Evolutionary conservation across 1,140 invertebrate species (phyloP).

Genomic region (Drosophila takahashii): DNA sequence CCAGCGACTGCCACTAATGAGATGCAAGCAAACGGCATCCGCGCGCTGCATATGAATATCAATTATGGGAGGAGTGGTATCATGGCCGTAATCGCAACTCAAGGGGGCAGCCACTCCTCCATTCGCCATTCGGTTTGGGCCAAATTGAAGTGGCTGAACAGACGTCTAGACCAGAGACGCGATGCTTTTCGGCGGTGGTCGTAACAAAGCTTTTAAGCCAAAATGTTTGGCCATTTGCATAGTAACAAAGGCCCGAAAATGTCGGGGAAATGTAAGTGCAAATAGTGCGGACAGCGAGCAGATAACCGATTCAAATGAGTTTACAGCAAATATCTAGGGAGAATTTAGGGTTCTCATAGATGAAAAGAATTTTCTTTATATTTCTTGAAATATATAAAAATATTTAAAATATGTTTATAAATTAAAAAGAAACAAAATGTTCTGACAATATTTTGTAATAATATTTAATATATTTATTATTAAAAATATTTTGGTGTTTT

Average conservation of each 20-base stretch:
- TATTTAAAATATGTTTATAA: too few species aligned
- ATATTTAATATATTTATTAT: too few species aligned
- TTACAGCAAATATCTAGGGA: neutral
- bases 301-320: conserved; percentile 18
- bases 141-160: conserved; percentile 45
- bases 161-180: conserved; percentile 39
- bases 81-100: conserved; percentile 48
- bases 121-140: neutral
- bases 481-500: too few species aligned
- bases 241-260: conserved; percentile 27
- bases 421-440: too few species aligned
- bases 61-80: conserved; percentile 51
- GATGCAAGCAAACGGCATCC: conserved; percentile 61
- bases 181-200: conserved; percentile 26
- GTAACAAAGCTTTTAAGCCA: conserved; percentile 52
- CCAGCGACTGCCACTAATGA: conserved; percentile 61
- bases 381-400: too few species aligned
- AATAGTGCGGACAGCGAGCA: conserved; percentile 18
- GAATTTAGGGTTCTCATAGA: neutral
- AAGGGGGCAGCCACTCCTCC: conserved; percentile 2
- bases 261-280: conserved; percentile 4
- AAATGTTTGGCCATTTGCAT: conserved; percentile 52
- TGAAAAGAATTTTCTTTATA: neutral
- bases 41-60: conserved; percentile 74
- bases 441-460: too few species aligned